A percentile compares a stretch with the other conserved stretches of the same genome.
phyloP scores from a whole-genome alignment of 2,888 invertebrate genomes.

The Tenthredo mesomela region DNA sequence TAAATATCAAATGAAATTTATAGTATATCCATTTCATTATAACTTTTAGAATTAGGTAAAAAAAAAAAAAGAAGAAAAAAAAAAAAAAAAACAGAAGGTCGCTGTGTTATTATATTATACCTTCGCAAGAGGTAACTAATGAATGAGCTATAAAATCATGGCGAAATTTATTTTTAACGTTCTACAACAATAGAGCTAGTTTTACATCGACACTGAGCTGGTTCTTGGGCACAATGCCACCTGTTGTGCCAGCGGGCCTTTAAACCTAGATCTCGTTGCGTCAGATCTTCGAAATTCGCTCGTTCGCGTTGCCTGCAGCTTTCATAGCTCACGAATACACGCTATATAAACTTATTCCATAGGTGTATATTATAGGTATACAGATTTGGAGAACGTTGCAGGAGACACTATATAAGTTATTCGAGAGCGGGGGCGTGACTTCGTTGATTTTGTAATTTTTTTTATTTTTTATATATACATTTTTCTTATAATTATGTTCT shows the following conservation, averaged over 20 bases:
- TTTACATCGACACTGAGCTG: neutral
- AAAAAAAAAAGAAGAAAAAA: neutral
- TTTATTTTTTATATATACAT: neutral
- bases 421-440: neutral
- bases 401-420: neutral
- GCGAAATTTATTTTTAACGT: constrained; percentile 27
- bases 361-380: no score
- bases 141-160: constrained; percentile 32
- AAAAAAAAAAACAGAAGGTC: neutral
- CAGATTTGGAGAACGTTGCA: neutral
- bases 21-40: neutral
- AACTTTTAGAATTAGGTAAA: neutral
- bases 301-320: constrained; percentile 28
- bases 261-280: constrained; percentile 41
- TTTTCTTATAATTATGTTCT: neutral
- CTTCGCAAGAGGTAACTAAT: constrained; percentile 21
- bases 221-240: constrained; percentile 49
- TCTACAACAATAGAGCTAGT: constrained; percentile 29
- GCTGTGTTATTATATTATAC: neutral
- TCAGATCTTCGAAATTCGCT: constrained; percentile 31
- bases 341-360: neutral
- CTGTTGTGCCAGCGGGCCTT: constrained; percentile 52
- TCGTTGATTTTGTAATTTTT: neutral
- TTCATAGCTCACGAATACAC: constrained; percentile 30
- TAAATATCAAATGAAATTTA: neutral